Evolutionary conservation across 2,113 vertebrate species (phyloP).

Genomic region (Rhabdornis inornatus): DNA sequence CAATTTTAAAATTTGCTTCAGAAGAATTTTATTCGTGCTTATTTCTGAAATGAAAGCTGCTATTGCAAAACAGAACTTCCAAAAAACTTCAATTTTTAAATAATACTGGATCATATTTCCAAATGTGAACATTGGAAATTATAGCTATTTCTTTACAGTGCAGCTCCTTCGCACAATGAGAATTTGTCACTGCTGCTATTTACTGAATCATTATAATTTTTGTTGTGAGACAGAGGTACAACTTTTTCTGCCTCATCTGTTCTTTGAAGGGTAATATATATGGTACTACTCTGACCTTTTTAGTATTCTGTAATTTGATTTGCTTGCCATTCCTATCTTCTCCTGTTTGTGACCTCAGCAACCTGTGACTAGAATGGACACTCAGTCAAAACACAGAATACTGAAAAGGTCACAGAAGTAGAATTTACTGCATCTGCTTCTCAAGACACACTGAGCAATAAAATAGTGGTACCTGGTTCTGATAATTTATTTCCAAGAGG

Average conservation of each 20-base stretch:
- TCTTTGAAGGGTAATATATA: conserved; percentile 65
- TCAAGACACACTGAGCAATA: conserved; percentile 28
- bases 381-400: conserved; percentile 69
- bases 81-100: neutral
- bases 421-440: conserved; percentile 47
- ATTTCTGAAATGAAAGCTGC: neutral
- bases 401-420: conserved; percentile 72
- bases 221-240: conserved; percentile 31
- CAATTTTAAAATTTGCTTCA: neutral
- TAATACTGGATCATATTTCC: neutral
- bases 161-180: neutral
- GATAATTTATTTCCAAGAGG: conserved; percentile 10
- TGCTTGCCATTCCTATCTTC: conserved; percentile 46
- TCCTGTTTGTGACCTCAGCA: conserved; percentile 62
- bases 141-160: neutral
- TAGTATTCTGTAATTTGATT: conserved; percentile 74
- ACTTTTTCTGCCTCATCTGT: conserved; percentile 50
- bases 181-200: conserved; percentile 38
- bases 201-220: conserved; percentile 43
- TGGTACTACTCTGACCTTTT: conserved; percentile 72
- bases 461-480: conserved; percentile 33
- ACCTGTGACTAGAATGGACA: conserved; percentile 67
- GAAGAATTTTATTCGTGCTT: neutral
- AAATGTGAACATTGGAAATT: neutral
- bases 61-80: neutral